Percentiles rank a stretch among this genome's conserved stretches.
Conservation (phyloP, 30 jellyfish, hydroid and myxozoan species). For the Aurelia sp. region DNA sequence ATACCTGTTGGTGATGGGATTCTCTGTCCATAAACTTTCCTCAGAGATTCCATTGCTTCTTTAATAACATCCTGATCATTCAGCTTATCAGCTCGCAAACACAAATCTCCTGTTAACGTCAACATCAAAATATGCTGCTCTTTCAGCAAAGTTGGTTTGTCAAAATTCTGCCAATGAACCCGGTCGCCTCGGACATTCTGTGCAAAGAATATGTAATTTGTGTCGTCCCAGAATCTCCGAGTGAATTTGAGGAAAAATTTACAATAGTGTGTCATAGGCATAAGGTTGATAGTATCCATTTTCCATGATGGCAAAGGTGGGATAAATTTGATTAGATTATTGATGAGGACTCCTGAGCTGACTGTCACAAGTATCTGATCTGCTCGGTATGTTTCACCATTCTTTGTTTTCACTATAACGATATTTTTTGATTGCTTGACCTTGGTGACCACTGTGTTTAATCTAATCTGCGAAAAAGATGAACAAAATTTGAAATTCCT, state of each 20-base stretch:
- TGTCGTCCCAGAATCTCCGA: slow-evolving; percentile 81
- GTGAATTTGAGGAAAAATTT: slow-evolving; percentile 79
- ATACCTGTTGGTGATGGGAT: slow-evolving; percentile 85
- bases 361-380: slow-evolving; percentile 67
- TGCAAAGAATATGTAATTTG: slow-evolving; percentile 72
- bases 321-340: slow-evolving; percentile 31
- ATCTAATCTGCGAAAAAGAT: slow-evolving; percentile 13
- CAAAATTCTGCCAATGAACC: slow-evolving; percentile 84
- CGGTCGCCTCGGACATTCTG: slow-evolving; percentile 48
- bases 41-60: slow-evolving; percentile 55
- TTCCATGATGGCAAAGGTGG: slow-evolving; percentile 89
- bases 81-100: slow-evolving; percentile 51
- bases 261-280: slow-evolving; percentile 76
- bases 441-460: slow-evolving; percentile 45
- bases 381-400: slow-evolving; percentile 73
- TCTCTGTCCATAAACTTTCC: slow-evolving; percentile 56
- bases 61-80: slow-evolving; percentile 47
- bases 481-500: too few species aligned
- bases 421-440: slow-evolving; percentile 12
- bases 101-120: slow-evolving; percentile 74
- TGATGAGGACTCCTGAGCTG: slow-evolving; percentile 72
- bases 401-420: slow-evolving; percentile 34
- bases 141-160: slow-evolving; percentile 39
- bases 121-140: slow-evolving; percentile 54
- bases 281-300: slow-evolving; percentile 55